phyloP scores from a whole-genome alignment of 2,113 vertebrate genomes.

The Dipodomys stephensi region DNA sequence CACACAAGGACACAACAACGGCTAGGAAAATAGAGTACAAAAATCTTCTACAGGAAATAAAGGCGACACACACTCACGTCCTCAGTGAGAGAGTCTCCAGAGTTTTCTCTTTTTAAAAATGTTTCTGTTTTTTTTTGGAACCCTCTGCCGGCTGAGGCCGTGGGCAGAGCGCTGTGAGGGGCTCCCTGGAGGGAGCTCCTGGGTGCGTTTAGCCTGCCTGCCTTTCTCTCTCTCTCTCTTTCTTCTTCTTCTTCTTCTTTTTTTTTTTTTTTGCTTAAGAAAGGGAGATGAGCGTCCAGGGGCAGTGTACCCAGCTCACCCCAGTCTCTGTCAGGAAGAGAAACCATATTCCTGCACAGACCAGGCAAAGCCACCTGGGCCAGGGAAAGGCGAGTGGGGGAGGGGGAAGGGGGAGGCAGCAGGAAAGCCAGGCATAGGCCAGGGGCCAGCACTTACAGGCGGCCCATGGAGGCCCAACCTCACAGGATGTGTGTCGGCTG shows the following conservation, averaged over 20 bases:
- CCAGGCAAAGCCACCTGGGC: background rate
- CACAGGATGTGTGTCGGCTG: background rate
- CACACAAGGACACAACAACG: conserved; percentile 91
- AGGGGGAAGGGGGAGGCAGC: background rate
- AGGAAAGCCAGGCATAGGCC: background rate
- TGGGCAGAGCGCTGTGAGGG: background rate
- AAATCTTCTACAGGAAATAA: conserved; percentile 95
- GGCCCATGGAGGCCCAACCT: background rate
- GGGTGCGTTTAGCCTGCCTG: background rate
- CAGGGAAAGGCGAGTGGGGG: background rate
- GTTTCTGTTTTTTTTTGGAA: conserved; percentile 81
- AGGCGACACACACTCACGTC: conserved; percentile 91
- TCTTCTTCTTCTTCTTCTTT: background rate
- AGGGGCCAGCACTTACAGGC: background rate
- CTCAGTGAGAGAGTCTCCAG: conserved; percentile 87
- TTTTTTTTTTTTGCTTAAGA: background rate
- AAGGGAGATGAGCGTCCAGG: conserved; percentile 13
- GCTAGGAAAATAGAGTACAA: conserved; percentile 99
- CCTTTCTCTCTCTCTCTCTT: background rate
- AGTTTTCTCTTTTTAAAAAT: conserved; percentile 79
- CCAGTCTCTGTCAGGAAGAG: background rate
- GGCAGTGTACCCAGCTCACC: background rate
- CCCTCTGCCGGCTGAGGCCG: conserved; percentile 77
- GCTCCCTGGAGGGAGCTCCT: no score
- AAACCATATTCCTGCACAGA: background rate